phyloP scores from a whole-genome alignment of 1,140 invertebrate species.

The Drosophila saltans region DNA sequence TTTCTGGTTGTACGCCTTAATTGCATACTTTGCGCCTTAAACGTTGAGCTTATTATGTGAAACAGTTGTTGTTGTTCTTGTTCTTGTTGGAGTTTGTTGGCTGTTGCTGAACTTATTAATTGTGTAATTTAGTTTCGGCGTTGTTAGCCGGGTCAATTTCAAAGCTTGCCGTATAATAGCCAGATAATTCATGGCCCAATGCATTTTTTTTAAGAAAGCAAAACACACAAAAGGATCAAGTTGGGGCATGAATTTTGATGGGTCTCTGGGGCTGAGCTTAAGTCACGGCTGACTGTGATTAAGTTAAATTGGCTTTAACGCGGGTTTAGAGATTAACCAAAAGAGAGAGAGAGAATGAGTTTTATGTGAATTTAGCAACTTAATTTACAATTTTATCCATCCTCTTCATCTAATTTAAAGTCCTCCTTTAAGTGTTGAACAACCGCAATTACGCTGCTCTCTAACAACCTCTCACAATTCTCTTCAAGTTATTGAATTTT shows the following conservation, averaged over 20 bases:
- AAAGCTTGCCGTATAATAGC: slow-evolving; percentile 39
- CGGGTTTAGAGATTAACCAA: slow-evolving; percentile 1
- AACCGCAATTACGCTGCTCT: slow-evolving; percentile 17
- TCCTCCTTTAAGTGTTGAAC: slow-evolving; percentile 21
- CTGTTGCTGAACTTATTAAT: slow-evolving; percentile 65
- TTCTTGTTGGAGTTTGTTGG: slow-evolving; percentile 13
- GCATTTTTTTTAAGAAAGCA: slow-evolving; percentile 23
- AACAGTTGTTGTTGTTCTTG: slow-evolving; percentile 22
- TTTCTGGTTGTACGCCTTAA: slow-evolving; percentile 49
- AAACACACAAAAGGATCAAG: slow-evolving; percentile 1
- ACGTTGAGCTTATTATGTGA: slow-evolving; percentile 65
- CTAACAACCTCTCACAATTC: slow-evolving; percentile 10
- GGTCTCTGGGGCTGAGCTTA: background rate
- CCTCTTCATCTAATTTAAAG: slow-evolving; percentile 28
- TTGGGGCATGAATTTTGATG: background rate
- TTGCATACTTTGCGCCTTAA: slow-evolving; percentile 71
- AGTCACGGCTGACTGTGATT: slow-evolving; percentile 1
- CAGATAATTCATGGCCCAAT: slow-evolving; percentile 40
- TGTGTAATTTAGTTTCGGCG: slow-evolving; percentile 68
- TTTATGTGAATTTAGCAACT: slow-evolving; percentile 9
- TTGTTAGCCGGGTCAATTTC: slow-evolving; percentile 53
- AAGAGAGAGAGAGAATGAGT: background rate
- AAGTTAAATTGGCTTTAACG: slow-evolving; percentile 8
- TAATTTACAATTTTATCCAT: background rate
- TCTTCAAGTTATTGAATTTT: slow-evolving; percentile 71